Percentiles rank a stretch among this genome's conserved stretches.
phyloP scores from a whole-genome alignment of 1,140 invertebrate species.

The Brachionus calyciflorus region DNA sequence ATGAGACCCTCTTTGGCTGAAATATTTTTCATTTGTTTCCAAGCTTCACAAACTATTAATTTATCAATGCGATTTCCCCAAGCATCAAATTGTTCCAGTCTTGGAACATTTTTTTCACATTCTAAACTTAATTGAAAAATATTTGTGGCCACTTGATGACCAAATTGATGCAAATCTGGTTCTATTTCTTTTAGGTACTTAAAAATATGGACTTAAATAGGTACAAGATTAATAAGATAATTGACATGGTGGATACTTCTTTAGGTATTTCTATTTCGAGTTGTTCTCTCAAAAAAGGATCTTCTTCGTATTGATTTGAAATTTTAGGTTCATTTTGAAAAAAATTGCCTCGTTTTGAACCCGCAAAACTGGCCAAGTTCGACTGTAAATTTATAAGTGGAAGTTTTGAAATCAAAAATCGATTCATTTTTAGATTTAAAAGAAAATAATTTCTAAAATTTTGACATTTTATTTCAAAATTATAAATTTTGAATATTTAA shows the following conservation, averaged over 20 bases:
- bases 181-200: constrained; percentile 50
- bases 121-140: constrained; percentile 62
- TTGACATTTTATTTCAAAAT: no score
- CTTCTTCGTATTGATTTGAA: constrained; percentile 57
- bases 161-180: constrained; percentile 62
- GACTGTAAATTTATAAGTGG: neutral
- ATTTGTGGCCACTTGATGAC: constrained; percentile 61
- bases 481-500: no score
- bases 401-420: neutral
- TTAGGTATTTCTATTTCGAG: constrained; percentile 53
- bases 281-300: constrained; percentile 54
- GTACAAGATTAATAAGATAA: neutral
- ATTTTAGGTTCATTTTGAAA: constrained; percentile 56
- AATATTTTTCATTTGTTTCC: constrained; percentile 65
- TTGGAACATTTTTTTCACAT: constrained; percentile 64
- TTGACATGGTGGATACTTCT: constrained; percentile 52
- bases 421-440: constrained; percentile 18
- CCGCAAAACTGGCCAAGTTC: constrained; percentile 49
- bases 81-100: constrained; percentile 62
- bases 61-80: constrained; percentile 65
- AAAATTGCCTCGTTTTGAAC: constrained; percentile 55
- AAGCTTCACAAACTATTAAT: constrained; percentile 63
- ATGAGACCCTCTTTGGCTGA: constrained; percentile 66
- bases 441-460: neutral
- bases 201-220: neutral